phyloP scores from a whole-genome alignment of 2,797 vertebrate genomes.

The Furcifer pardalis region DNA sequence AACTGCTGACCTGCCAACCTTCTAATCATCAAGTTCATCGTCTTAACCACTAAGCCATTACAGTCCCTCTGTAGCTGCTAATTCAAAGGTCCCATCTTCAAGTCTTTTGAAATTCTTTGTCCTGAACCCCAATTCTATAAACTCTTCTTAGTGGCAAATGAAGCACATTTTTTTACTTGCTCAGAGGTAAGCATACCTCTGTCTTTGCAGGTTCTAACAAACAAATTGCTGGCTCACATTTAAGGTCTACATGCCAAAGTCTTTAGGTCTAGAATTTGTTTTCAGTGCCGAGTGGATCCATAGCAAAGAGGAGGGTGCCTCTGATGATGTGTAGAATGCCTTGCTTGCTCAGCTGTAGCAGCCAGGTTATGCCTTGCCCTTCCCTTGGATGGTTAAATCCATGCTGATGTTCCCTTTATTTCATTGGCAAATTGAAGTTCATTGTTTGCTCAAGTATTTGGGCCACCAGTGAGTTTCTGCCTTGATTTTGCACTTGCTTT shows the following conservation, averaged over 20 bases:
- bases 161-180: neutral
- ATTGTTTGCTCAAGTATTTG: too few relatives aligned
- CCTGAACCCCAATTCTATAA: neutral
- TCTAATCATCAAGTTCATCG: too few relatives aligned
- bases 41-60: too few relatives aligned
- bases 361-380: too few relatives aligned
- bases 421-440: too few relatives aligned
- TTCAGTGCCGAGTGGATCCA: neutral
- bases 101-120: neutral
- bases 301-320: neutral
- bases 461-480: too few relatives aligned
- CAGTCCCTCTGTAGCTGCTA: neutral
- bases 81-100: neutral
- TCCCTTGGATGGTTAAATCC: too few relatives aligned
- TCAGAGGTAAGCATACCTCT: neutral
- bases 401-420: too few relatives aligned
- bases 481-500: too few relatives aligned
- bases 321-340: neutral
- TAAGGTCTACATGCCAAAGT: neutral
- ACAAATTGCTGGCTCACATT: neutral
- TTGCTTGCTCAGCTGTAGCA: neutral
- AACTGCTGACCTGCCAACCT: too few relatives aligned
- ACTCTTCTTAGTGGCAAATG: neutral
- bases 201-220: neutral
- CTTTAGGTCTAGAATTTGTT: neutral